Evolutionary conservation across 2,888 invertebrate species (phyloP).

Genomic region (Caenorhabditis sp.): DNA sequence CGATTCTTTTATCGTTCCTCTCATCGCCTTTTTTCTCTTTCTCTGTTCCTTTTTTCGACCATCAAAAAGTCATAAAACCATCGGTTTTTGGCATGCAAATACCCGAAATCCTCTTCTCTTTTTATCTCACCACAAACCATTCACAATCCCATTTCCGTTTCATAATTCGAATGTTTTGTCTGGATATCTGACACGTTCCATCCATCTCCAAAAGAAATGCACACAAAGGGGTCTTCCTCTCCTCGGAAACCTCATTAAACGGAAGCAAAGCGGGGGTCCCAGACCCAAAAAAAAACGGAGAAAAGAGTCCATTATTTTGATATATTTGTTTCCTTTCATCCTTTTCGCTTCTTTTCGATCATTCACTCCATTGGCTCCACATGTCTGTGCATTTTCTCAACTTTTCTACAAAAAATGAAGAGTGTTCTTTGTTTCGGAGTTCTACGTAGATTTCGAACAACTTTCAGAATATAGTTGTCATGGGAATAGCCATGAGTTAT

Average conservation of each 20-base stretch:
- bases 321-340: slow-evolving; percentile 53
- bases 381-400: slow-evolving; percentile 47
- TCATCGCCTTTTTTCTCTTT: slow-evolving; percentile 31
- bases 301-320: slow-evolving; percentile 64
- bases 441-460: background rate
- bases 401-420: slow-evolving; percentile 27
- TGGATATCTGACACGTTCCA: background rate
- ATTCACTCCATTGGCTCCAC: slow-evolving; percentile 63
- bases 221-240: slow-evolving; percentile 3
- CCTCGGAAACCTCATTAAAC: slow-evolving; percentile 53
- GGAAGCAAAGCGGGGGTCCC: slow-evolving; percentile 49
- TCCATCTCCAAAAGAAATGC: background rate
- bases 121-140: background rate
- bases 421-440: slow-evolving; percentile 40
- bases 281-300: slow-evolving; percentile 37
- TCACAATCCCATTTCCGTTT: slow-evolving; percentile 6
- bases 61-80: slow-evolving; percentile 51
- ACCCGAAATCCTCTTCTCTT: background rate
- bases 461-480: background rate
- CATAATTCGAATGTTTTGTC: background rate
- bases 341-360: slow-evolving; percentile 25
- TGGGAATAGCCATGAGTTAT: background rate
- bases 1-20: slow-evolving; percentile 49
- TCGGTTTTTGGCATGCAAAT: slow-evolving; percentile 46
- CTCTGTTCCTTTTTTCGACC: slow-evolving; percentile 9